These are phyloP conservation scores for Ptychobarbus kaznakovi DNA, from an alignment of 2,797 vertebrate species.

Conservation along the genomic window DNA sequence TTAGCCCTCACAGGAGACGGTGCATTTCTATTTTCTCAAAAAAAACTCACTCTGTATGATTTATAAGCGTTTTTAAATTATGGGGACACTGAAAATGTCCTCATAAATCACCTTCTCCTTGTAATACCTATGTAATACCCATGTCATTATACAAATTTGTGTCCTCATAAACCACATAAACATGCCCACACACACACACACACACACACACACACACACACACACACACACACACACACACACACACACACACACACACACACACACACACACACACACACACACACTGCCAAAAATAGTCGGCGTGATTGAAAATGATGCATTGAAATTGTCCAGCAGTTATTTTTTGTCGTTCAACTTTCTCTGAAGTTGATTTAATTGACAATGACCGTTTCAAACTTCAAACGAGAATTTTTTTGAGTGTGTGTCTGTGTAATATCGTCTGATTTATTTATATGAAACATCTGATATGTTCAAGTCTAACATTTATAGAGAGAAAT, in stretches of 20 bases:
- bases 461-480: not conserved
- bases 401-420: not conserved
- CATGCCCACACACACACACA: constrained; percentile 12
- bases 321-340: not conserved
- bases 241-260: constrained; percentile 2
- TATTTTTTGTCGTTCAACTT: constrained; percentile 10
- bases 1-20: too few relatives aligned
- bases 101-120: too few relatives aligned
- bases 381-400: constrained; percentile 17
- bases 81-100: too few relatives aligned
- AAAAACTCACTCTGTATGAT: too few relatives aligned
- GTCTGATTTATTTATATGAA: not conserved
- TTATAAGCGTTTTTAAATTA: too few relatives aligned
- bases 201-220: constrained; percentile 8
- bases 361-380: constrained; percentile 37
- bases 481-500: not conserved
- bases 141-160: too few relatives aligned
- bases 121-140: too few relatives aligned
- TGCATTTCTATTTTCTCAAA: too few relatives aligned
- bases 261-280: constrained; percentile 11
- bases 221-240: constrained; percentile 21
- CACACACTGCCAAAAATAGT: constrained; percentile 26
- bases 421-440: not conserved
- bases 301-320: constrained; percentile 11
- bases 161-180: too few relatives aligned